phyloP scores from a whole-genome alignment of 2,113 vertebrate species.

The Carettochelys insculpta region DNA sequence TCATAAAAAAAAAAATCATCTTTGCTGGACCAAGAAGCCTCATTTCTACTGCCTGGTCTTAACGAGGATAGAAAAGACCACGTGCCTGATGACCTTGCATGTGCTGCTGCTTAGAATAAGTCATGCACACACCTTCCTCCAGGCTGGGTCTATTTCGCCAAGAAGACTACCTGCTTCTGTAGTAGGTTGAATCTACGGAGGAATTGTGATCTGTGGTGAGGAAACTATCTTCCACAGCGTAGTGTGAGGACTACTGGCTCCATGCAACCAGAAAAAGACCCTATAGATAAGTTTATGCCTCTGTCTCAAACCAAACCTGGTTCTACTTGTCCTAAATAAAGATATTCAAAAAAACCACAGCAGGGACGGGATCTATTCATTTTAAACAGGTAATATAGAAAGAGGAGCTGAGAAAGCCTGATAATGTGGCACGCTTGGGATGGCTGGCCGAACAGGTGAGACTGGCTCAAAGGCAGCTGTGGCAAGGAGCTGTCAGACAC shows the following conservation, averaged over 20 bases:
- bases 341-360: background rate
- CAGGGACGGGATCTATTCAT: no score
- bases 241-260: background rate
- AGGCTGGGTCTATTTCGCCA: no score
- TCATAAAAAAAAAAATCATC: background rate
- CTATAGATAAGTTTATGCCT: background rate
- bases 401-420: background rate
- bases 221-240: background rate
- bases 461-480: background rate
- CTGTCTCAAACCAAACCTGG: background rate
- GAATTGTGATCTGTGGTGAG: background rate
- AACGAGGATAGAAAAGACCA: background rate
- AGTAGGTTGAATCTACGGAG: background rate
- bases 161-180: background rate
- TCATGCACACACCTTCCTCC: no score
- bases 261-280: background rate
- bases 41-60: background rate
- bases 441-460: background rate
- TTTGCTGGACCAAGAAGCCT: background rate
- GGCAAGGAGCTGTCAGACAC: background rate
- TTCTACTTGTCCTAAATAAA: background rate
- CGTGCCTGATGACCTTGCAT: background rate
- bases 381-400: background rate
- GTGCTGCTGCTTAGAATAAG: background rate
- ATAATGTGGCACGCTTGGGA: background rate